These are phyloP conservation scores for Drosophila arizonae DNA, from an alignment of 1,140 invertebrate species.

Conservation along the genomic window DNA sequence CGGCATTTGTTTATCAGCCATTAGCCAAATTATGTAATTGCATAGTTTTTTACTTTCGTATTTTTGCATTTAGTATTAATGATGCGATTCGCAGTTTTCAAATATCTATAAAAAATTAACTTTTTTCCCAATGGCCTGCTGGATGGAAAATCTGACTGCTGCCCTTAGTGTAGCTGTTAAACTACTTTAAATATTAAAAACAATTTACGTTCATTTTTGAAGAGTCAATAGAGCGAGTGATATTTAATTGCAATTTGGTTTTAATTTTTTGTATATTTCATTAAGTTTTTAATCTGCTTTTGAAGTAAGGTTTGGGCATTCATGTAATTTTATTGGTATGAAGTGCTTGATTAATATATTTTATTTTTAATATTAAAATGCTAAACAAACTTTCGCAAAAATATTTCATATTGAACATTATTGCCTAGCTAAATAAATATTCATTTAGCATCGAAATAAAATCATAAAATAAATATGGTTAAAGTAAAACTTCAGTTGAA, in stretches of 20 bases:
- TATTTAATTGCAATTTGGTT: neutral
- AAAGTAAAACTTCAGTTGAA: too few species aligned
- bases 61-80: slow-evolving; percentile 25
- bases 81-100: neutral
- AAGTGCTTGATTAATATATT: too few species aligned
- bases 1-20: slow-evolving; percentile 34
- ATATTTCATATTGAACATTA: too few species aligned
- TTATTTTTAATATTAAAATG: too few species aligned
- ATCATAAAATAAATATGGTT: too few species aligned
- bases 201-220: slow-evolving; percentile 7
- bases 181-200: slow-evolving; percentile 8
- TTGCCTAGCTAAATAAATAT: too few species aligned
- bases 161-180: slow-evolving; percentile 14
- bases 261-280: neutral
- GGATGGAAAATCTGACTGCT: neutral
- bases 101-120: slow-evolving; percentile 18
- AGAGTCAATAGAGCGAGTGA: neutral
- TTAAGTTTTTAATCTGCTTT: neutral
- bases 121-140: slow-evolving; percentile 10
- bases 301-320: neutral
- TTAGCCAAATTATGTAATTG: slow-evolving; percentile 51
- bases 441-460: too few species aligned
- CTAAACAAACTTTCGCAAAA: too few species aligned
- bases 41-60: slow-evolving; percentile 24
- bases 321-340: too few species aligned